phyloP scores from a whole-genome alignment of 2,113 vertebrate species.

The Vanacampus margaritifer region DNA sequence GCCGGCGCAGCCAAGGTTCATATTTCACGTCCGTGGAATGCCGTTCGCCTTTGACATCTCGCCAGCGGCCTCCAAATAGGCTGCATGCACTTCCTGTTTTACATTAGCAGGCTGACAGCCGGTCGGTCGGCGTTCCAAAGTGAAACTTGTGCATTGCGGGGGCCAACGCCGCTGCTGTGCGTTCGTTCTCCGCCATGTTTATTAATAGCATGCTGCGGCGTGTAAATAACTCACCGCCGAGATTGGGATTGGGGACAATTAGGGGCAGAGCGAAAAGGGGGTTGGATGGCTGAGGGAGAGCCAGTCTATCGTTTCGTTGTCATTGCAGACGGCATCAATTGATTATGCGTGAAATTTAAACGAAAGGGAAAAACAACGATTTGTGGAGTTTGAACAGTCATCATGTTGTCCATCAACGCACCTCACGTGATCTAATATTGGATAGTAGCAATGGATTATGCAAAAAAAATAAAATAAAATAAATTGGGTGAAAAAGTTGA shows the following conservation, averaged over 20 bases:
- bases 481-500: too few species aligned
- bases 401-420: too few species aligned
- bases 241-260: constrained; percentile 37
- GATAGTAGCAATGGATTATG: too few species aligned
- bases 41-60: constrained; percentile 2
- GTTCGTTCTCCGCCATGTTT: constrained; percentile 44
- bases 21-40: constrained; percentile 47
- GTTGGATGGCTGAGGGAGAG: too few species aligned
- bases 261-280: neutral
- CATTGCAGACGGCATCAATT: too few species aligned
- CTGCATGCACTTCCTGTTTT: constrained; percentile 22
- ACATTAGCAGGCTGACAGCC: neutral
- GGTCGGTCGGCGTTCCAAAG: neutral
- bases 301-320: too few species aligned
- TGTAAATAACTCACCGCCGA: constrained; percentile 45
- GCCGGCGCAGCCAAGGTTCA: constrained; percentile 42
- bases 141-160: constrained; percentile 17
- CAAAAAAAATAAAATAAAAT: too few species aligned
- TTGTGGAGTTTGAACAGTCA: neutral
- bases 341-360: too few species aligned
- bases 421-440: too few species aligned
- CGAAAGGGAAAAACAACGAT: neutral
- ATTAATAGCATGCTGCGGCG: constrained; percentile 52
- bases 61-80: constrained; percentile 48
- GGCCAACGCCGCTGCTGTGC: neutral